Base-by-base conservation (phyloP, 2,888 invertebrate genomes). In the Sepioteuthis lessoniana region DNA sequence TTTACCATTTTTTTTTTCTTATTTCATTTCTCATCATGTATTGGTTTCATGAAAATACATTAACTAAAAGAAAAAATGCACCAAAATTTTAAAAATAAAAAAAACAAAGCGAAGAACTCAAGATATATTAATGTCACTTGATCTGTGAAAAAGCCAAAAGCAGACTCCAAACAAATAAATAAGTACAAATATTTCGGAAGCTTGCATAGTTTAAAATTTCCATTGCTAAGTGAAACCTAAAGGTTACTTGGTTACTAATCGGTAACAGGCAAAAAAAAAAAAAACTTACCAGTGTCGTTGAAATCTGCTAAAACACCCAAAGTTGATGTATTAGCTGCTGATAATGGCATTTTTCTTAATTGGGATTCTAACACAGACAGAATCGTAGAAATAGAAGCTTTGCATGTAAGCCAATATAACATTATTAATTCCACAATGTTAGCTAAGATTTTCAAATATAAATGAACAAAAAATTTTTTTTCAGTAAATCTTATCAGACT, bases 1-100 rank as follows among this genome's bases (percentile, higher is more conserved):
- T 19, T 35, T 76, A 2, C 25, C 13, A 31, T 35, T 76, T n/a
- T 13, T 76, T 76, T 76, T 76, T 10, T 76, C 10, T 1, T n/a
- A 76, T 76, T 76, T 76, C n/a, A n/a, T 76, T 76, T 76, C n/a
- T 76, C 76, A n/a, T 76, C 76, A 35, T 76, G 76, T 76, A 76
- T 76, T 76, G n/a, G 76, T 76, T 76, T 76, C 76, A 76, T 76
- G 76, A 76, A 76, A 76, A 76, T 76, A 76, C 76, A 76, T 76
- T 76, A 76, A 35, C 76, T 13, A 76, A 35, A 76, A 76, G 10
- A 76, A n/a, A 76, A 76, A 76, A 76, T 21, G 28, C 16, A 25
- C 55, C 28, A 76, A n/a, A 35, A 19, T 4, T 7, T 1, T 25
- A n/a, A n/a, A n/a, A n/a, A 8, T 16, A 4, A 76, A 25, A 28